Conservation (phyloP, 2,888 invertebrate species). For the Pinctada fucata region DNA sequence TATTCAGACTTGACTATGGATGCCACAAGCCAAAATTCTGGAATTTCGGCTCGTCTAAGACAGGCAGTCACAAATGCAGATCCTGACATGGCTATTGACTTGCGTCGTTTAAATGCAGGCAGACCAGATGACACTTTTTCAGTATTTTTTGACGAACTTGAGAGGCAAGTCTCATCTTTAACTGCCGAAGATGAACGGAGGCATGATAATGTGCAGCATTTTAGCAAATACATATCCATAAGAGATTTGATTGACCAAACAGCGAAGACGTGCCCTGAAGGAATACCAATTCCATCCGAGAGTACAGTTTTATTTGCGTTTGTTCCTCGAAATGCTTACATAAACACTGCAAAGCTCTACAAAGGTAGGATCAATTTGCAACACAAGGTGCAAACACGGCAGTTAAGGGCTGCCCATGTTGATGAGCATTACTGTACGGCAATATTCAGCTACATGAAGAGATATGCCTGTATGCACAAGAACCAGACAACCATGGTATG, state of each 20-base stretch:
- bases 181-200: slow-evolving; percentile 43
- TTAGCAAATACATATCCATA: slow-evolving; percentile 41
- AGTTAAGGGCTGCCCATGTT: slow-evolving; percentile 19
- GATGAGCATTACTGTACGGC: slow-evolving; percentile 34
- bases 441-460: slow-evolving; percentile 28
- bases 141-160: slow-evolving; percentile 35
- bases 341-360: slow-evolving; percentile 4
- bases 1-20: slow-evolving; percentile 37
- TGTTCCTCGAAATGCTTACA: slow-evolving; percentile 15
- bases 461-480: background rate
- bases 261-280: slow-evolving; percentile 32
- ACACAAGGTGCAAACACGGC: slow-evolving; percentile 27
- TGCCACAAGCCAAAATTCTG: slow-evolving; percentile 38
- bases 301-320: slow-evolving; percentile 37
- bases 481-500: background rate
- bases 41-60: slow-evolving; percentile 9
- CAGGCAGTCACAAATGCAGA: slow-evolving; percentile 31
- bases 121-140: slow-evolving; percentile 42
- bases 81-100: slow-evolving; percentile 37
- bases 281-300: slow-evolving; percentile 43
- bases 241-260: slow-evolving; percentile 40
- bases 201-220: slow-evolving; percentile 37
- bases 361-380: slow-evolving; percentile 12
- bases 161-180: slow-evolving; percentile 28
- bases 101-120: slow-evolving; percentile 41